phyloP scores from a whole-genome alignment of 2,797 vertebrate species.

The Antrozous pallidus region DNA sequence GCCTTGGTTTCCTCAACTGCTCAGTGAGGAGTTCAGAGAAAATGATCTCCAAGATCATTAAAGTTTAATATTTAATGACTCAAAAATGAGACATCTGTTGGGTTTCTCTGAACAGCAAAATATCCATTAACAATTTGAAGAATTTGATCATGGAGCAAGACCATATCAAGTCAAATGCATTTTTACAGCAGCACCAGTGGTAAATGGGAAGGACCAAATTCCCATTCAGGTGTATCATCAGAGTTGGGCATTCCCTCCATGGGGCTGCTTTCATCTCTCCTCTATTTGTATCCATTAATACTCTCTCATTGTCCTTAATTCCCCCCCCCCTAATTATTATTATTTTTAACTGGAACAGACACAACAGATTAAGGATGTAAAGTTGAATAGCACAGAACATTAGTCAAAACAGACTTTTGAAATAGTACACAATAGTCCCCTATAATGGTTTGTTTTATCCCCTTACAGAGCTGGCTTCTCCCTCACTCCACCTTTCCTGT shows the following conservation, averaged over 20 bases:
- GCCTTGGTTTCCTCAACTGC: neutral
- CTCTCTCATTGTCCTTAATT: slow-evolving; percentile 69
- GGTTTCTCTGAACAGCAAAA: neutral
- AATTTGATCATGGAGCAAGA: neutral
- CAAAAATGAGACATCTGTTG: neutral
- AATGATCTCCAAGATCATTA: slow-evolving; percentile 16
- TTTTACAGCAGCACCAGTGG: neutral
- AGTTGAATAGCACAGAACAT: slow-evolving; percentile 66
- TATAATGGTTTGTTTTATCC: slow-evolving; percentile 79
- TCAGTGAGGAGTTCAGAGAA: neutral
- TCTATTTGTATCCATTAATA: slow-evolving; percentile 64
- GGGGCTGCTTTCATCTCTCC: slow-evolving; percentile 60
- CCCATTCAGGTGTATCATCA: neutral
- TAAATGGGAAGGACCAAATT: neutral
- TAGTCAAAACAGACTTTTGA: slow-evolving; percentile 78
- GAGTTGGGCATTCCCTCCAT: neutral
- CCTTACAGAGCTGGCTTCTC: slow-evolving; percentile 78
- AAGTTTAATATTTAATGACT: neutral
- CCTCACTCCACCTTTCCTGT: slow-evolving; percentile 84
- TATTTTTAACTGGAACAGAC: slow-evolving; percentile 66
- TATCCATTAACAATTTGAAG: neutral
- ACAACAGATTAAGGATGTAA: slow-evolving; percentile 75
- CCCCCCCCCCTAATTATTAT: slow-evolving; percentile 62
- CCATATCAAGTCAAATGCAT: neutral
- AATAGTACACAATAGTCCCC: slow-evolving; percentile 75